phyloP scores from a whole-genome alignment of 2,113 vertebrate genomes.

The Clarias batrachus region DNA sequence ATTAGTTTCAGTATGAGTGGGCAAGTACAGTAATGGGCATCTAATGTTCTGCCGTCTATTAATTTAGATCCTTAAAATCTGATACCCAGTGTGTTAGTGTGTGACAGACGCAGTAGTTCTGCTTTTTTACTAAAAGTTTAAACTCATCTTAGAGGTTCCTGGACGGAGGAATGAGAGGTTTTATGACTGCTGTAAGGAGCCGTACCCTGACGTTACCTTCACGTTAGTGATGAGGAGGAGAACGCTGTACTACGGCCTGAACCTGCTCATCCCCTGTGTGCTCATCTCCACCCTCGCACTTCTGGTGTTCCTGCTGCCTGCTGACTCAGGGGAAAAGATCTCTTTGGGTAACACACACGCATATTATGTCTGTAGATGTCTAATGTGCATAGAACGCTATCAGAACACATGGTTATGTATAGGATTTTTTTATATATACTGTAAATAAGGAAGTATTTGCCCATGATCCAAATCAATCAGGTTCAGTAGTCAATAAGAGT shows the following conservation, averaged over 20 bases:
- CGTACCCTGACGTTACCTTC: slow-evolving; percentile 70
- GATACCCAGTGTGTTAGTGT: background rate
- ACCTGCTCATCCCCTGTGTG: slow-evolving; percentile 70
- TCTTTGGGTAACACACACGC: slow-evolving; percentile 62
- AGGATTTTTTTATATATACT: background rate
- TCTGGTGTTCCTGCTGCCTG: slow-evolving; percentile 69
- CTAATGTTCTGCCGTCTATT: background rate
- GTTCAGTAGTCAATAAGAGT: background rate
- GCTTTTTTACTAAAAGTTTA: background rate
- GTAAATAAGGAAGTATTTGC: background rate
- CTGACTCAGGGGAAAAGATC: slow-evolving; percentile 71
- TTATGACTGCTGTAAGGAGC: slow-evolving; percentile 72
- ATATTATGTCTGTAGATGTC: background rate
- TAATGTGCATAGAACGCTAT: background rate
- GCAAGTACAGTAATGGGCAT: background rate
- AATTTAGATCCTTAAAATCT: too few species aligned
- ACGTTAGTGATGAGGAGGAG: slow-evolving; percentile 70
- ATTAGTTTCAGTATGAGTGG: background rate
- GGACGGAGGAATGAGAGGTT: slow-evolving; percentile 68
- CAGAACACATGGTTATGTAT: background rate
- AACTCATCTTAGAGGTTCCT: slow-evolving; percentile 60
- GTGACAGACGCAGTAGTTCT: background rate
- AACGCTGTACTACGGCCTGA: slow-evolving; percentile 71
- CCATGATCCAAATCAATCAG: background rate
- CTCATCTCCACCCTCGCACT: slow-evolving; percentile 71